Percentiles rank a stretch among this genome's conserved stretches.
These are phyloP conservation scores for Zoanthus sociatus DNA, from an alignment of 92 coral and sea anemone species.

Conservation along the genomic window DNA sequence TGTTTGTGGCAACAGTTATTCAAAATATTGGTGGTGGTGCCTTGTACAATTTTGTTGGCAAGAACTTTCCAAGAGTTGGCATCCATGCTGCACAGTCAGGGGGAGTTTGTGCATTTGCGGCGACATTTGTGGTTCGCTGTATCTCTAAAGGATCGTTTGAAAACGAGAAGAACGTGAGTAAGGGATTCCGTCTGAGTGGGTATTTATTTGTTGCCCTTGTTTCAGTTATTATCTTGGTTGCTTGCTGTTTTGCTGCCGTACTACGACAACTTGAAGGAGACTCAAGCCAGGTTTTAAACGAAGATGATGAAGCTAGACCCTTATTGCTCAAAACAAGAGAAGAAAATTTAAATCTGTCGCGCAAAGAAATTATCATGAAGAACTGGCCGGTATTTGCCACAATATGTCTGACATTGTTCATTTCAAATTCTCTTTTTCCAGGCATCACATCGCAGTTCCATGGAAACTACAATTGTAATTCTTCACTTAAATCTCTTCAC, in stretches of 20 bases:
- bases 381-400: conserved; percentile 77
- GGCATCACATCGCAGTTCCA: conserved; percentile 92
- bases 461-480: conserved; percentile 79
- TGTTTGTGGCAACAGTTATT: conserved; percentile 81
- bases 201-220: conserved; percentile 84
- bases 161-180: conserved; percentile 62
- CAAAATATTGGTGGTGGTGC: conserved; percentile 93
- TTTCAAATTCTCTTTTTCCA: conserved; percentile 83
- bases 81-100: conserved; percentile 94
- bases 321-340: conserved; percentile 45
- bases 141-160: conserved; percentile 91
- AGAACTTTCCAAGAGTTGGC: conserved; percentile 82
- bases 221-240: conserved; percentile 75
- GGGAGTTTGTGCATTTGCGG: conserved; percentile 89
- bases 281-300: not conserved
- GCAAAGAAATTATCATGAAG: conserved; percentile 61
- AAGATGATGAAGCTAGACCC: conserved; percentile 59
- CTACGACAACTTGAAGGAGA: conserved; percentile 46
- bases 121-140: conserved; percentile 87
- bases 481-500: conserved; percentile 14
- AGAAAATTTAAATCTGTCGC: conserved; percentile 48
- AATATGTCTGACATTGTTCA: conserved; percentile 77
- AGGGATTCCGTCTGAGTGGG: conserved; percentile 87
- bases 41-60: conserved; percentile 78
- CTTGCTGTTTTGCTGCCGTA: conserved; percentile 62